Conservation (phyloP, 2,888 invertebrate species). For the Dynastes tityus region DNA sequence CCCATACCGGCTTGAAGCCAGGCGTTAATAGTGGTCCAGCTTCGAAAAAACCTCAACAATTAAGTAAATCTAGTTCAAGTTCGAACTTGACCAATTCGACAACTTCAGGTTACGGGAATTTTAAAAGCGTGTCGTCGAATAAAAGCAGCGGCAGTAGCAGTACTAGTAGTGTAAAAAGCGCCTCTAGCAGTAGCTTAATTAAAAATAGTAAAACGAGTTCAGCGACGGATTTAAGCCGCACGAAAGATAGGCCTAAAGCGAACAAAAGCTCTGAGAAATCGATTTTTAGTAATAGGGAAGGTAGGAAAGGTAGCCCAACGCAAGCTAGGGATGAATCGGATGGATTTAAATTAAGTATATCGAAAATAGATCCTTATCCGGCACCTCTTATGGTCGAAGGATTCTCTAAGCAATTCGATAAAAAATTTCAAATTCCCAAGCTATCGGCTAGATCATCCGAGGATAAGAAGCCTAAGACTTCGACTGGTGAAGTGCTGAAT, state of each 20-base stretch:
- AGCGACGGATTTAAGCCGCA: constrained; percentile 75
- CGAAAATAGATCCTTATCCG: constrained; percentile 75
- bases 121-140: constrained; percentile 49
- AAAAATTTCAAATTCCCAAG: constrained; percentile 92
- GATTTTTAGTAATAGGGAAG: constrained; percentile 75
- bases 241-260: constrained; percentile 76
- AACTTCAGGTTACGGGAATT: constrained; percentile 55
- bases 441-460: constrained; percentile 74
- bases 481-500: constrained; percentile 58
- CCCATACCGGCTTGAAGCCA: constrained; percentile 83
- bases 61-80: constrained; percentile 56
- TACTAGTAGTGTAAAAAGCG: constrained; percentile 52
- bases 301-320: constrained; percentile 80
- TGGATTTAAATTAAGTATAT: constrained; percentile 72
- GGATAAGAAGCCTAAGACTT: constrained; percentile 68
- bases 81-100: constrained; percentile 63
- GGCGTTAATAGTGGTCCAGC: constrained; percentile 91
- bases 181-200: constrained; percentile 66
- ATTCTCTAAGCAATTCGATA: constrained; percentile 84
- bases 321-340: constrained; percentile 78
- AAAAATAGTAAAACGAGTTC: constrained; percentile 71
- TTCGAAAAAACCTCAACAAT: constrained; percentile 83
- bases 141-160: constrained; percentile 67
- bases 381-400: constrained; percentile 80
- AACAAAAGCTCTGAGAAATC: constrained; percentile 78